Base-by-base conservation (phyloP, 2,113 vertebrate species). In the Tretioscincus oriximinensis region DNA sequence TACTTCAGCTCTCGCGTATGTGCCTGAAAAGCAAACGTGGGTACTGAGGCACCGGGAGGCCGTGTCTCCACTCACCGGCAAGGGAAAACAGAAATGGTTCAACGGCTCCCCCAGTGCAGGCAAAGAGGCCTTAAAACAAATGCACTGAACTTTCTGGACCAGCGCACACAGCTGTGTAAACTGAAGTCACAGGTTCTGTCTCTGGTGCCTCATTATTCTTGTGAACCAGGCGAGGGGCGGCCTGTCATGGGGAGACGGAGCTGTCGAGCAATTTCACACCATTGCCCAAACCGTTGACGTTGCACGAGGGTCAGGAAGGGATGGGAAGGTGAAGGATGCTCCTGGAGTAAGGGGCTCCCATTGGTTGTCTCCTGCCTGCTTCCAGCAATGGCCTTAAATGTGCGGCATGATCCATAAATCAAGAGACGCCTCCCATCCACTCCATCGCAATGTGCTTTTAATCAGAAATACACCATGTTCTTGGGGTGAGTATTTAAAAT, bases 361-460 rank as follows among this genome's bases (percentile, higher is more conserved):
- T 78, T 81, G 89, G 80, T 78, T 71, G 76, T 71, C 70, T 71
- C 77, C 84, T 73, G 5, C 45, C 71, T 81, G 69, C 78, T 87
- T 84, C 80, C 69, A 87, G 82, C 78, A 73, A 73, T 82, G 81
- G 58, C 69, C 67, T 85, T 80, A 11, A 9, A 67, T 14, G 84
- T 77, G 67, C 78, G 89, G 28, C 80, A 87, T 88, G 85, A 89
- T 88, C 86, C 88, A 84, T 91, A 93, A 93, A 92, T 91, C 88
- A 90, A 86, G 75, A 87, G 61, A 86, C 88, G 88, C 84, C 91
- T 91, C 89, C 29, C 16, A 90, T 87, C 81, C 84, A 86, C 83
- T 73, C 83, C 78, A 78, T 84, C 67, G 87, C 58, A 92, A 92
- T 91, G 79, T 93, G 91, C 90, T 93, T 91, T 92, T 88, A 91